A percentile compares a stretch with the other conserved stretches of the same genome.
These are phyloP conservation scores for Thamnophis sirtalis DNA, from an alignment of 2,113 vertebrate species.

Conservation along the genomic window DNA sequence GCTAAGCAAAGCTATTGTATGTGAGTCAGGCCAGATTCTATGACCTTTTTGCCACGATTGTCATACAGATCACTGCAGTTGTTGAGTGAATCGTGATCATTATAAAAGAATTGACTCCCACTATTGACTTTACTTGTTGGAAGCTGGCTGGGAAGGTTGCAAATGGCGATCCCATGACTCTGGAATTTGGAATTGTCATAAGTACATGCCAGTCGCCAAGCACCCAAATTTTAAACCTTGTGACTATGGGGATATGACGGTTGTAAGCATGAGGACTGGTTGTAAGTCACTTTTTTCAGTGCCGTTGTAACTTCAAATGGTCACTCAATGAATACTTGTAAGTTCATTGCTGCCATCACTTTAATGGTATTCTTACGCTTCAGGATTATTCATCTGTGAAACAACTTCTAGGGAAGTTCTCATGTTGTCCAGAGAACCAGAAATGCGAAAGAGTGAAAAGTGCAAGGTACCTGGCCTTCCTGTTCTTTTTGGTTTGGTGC, in stretches of 20 bases:
- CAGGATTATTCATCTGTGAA: background rate
- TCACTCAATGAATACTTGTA: background rate
- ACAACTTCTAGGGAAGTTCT: background rate
- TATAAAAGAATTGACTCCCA: background rate
- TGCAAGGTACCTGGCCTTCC: background rate
- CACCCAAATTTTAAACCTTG: background rate
- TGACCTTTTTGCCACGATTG: background rate
- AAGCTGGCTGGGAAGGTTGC: background rate
- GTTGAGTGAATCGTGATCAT: background rate
- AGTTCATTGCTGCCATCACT: background rate
- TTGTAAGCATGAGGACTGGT: background rate
- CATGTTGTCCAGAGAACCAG: background rate
- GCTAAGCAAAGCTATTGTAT: background rate
- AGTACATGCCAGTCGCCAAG: background rate
- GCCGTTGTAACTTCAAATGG: background rate
- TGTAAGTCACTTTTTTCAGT: background rate
- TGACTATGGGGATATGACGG: background rate
- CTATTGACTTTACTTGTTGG: background rate
- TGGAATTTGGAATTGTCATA: background rate
- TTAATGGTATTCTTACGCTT: background rate
- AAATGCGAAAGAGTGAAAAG: background rate
- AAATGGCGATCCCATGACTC: background rate
- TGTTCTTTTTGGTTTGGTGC: background rate
- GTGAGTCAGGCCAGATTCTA: background rate
- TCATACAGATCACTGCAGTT: background rate